Base-by-base conservation (phyloP, 2,797 vertebrate species). In the Labeo calbasu region DNA sequence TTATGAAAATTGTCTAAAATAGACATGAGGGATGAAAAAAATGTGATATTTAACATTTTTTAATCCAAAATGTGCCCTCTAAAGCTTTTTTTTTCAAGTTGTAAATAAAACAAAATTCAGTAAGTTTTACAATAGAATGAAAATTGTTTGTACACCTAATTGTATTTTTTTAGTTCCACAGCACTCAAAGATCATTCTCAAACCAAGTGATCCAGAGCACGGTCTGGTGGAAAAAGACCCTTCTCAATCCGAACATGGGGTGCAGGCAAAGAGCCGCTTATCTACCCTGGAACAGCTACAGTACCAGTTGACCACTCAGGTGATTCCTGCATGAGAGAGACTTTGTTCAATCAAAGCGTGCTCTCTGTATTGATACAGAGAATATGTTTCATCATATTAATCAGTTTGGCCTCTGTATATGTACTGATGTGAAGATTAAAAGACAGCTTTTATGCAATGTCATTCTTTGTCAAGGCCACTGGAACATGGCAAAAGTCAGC, bases 241-340 rank as follows among this genome's bases (percentile, higher is more conserved):
- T 5, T 43, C 81, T 69, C 84, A 71, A 40, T 85, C 89, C 66
- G 76, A 76, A 55, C 77, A 85, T 25, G 81, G 90, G 77, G 77
- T 90, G 14, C 88, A 78, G 59, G 84, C 88, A 89, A 77, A 87
- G 23, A 89, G 88, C 72, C 89, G 89, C 15, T 93, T 96, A 5
- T 93, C 93, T 82, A 89, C 91, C 87, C 88, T 97, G 90, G 94
- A 96, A 86, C 90, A 89, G 80, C 93, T 96, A 40, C 96, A 96
- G 87, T 94, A 95, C 83, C 90, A 92, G 84, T 93, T 96, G 73
- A 94, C 93, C 43, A 88, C 90, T 83, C 95, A 96, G 96, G 97
- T 97, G 79, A 84, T 25, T 40, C 11, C 69, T 48, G 32, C 14
- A 57, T 0, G 14, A 68, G 21, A 61, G 36, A 75, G 19, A 69